Conservation (phyloP, 2,797 vertebrate genomes). For the Heteromormyrus szaboi region DNA sequence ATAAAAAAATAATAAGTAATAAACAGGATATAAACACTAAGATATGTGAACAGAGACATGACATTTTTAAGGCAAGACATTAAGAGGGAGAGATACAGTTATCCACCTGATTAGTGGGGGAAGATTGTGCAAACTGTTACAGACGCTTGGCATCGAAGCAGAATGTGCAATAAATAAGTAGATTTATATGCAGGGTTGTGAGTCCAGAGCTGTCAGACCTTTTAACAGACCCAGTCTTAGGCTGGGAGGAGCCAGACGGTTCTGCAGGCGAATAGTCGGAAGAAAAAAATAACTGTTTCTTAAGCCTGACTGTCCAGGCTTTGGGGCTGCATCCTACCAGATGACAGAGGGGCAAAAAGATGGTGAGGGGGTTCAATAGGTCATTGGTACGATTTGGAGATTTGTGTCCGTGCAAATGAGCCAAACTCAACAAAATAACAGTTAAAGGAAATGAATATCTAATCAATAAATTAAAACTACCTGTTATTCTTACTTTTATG, state of each 20-base stretch:
- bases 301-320: neutral
- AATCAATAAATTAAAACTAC: neutral
- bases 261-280: neutral
- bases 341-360: neutral
- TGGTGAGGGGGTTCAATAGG: neutral
- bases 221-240: neutral
- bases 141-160: neutral
- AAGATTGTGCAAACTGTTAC: neutral
- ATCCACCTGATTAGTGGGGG: neutral
- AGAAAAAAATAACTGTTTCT: neutral
- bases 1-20: neutral
- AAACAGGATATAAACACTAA: neutral
- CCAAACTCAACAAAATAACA: neutral
- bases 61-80: neutral
- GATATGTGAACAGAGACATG: neutral
- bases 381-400: neutral
- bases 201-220: neutral
- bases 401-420: neutral
- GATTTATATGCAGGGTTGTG: neutral
- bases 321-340: neutral
- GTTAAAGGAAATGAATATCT: neutral
- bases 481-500: neutral
- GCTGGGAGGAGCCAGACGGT: neutral
- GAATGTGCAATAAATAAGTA: neutral
- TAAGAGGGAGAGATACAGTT: neutral